phyloP scores from a whole-genome alignment of 1,140 invertebrate species.

The Holotrichia oblita region DNA sequence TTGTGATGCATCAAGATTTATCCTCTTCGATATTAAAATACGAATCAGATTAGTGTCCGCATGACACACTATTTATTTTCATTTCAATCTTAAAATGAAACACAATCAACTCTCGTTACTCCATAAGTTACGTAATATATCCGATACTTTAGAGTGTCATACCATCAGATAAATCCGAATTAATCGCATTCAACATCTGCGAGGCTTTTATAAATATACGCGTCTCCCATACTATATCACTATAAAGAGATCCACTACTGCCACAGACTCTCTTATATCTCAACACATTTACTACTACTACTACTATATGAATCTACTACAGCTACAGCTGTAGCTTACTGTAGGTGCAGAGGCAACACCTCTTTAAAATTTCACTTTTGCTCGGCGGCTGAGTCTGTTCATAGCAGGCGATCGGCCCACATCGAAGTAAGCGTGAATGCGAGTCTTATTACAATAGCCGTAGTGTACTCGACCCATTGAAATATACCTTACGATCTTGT shows the following conservation, averaged over 20 bases:
- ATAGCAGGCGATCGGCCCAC: constrained; percentile 29
- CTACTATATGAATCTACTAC: constrained; percentile 6
- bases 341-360: constrained; percentile 27
- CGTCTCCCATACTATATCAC: constrained; percentile 18
- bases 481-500: background rate
- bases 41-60: background rate
- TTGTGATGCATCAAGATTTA: no score
- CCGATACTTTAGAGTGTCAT: background rate
- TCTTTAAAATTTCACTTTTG: constrained; percentile 36
- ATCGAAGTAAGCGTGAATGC: background rate
- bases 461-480: background rate
- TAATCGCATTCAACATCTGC: constrained; percentile 19
- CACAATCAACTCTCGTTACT: background rate
- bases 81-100: background rate
- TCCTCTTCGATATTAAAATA: no score
- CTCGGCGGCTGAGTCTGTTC: constrained; percentile 15
- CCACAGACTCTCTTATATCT: background rate
- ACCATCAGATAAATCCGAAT: background rate
- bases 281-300: background rate
- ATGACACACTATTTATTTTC: background rate
- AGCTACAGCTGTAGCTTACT: background rate
- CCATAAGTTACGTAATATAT: background rate
- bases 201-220: constrained; percentile 32
- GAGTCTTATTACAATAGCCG: background rate
- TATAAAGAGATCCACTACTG: constrained; percentile 2